Conservation (phyloP, 2,888 invertebrate species). For the Lutraria lutraria region DNA sequence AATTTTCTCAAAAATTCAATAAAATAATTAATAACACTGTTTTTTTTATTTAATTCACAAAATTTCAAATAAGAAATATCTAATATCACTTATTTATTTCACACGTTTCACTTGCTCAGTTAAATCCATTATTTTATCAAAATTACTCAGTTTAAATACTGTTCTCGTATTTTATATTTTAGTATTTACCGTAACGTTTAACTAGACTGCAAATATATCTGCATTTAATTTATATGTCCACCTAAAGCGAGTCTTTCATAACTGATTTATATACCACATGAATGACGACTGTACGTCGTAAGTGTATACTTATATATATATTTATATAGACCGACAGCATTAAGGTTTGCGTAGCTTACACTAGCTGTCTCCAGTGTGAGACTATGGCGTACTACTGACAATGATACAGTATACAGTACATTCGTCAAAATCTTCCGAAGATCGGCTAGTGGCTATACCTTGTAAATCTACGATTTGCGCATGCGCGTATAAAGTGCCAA, state of each 20-base stretch:
- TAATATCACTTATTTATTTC: neutral
- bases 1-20: neutral
- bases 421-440: slow-evolving; percentile 34
- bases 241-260: neutral
- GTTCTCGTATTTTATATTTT: neutral
- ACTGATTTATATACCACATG: neutral
- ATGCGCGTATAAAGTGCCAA: slow-evolving; percentile 40
- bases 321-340: neutral
- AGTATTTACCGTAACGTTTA: neutral
- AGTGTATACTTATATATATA: neutral
- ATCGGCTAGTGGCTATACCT: slow-evolving; percentile 37
- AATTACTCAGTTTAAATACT: neutral
- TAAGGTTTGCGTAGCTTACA: neutral
- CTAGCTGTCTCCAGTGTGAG: neutral
- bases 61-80: neutral
- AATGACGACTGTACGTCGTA: neutral
- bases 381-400: neutral
- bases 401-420: slow-evolving; percentile 29
- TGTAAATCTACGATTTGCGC: slow-evolving; percentile 22
- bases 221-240: neutral
- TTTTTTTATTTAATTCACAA: neutral
- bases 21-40: neutral
- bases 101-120: neutral
- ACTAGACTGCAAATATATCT: neutral
- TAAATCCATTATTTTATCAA: neutral